Base-by-base conservation (phyloP, 2,888 invertebrate species). In the Orthosia incerta region DNA sequence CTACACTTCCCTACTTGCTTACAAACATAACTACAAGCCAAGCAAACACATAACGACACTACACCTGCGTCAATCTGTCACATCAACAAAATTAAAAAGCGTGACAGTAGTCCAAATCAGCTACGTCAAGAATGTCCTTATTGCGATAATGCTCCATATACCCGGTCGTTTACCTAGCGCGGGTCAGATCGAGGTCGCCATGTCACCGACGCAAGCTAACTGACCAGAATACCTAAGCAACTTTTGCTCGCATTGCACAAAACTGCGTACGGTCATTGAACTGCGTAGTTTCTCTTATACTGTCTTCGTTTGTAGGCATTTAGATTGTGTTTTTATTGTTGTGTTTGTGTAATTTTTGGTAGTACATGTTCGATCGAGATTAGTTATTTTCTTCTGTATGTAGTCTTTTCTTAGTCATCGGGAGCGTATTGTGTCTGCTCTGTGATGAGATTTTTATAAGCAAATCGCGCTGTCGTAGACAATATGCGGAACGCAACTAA, bases 211-310 rank as follows among this genome's bases (percentile, higher is more conserved):
- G 87, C 72, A 79, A 79, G 72, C 85, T 79, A 83, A 86, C 90
- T 92, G 93, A 91, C 90, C 91, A 90, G 93, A 92, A 93, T 93
- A 90, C 89, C 88, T 88, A 91, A 93, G 87, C 89, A 88, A 89
- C 90, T 90, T 92, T 91, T 91, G 89, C 91, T 90, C 88, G 91
- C 86, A 86, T 90, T 91, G 93, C 93, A 92, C 92, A 91, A 91
- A 92, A 91, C 89, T 90, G 88, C 87, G 88, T 90, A 84, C 87
- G 91, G 91, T 90, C 91, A 83, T 76, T 87, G 90, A 92, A 89
- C 93, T 88, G 56, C 67, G 68, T 80, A 85, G 87, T 89, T 89
- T 87, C 86, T 83, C 87, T 80, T 83, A 57, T 59, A 51, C 63
- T 56, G 70, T 83, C 74, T 84, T 76, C 80, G 56, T 76, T 83